Base-by-base conservation (phyloP, 2,113 vertebrate species). In the Ophiodon elongatus region DNA sequence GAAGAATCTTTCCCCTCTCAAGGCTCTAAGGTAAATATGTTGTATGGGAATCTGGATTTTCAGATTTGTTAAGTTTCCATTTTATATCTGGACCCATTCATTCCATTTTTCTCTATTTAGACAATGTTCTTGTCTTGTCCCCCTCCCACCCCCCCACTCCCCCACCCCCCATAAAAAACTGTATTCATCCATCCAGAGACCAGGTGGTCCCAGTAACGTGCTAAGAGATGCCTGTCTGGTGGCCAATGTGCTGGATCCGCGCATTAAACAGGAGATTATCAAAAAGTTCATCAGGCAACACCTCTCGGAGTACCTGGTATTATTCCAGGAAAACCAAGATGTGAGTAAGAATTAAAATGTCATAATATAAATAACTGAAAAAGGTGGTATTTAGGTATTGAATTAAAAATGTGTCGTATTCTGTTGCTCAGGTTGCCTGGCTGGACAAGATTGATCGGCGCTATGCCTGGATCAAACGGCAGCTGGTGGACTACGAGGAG, bases 291-390 rank as follows among this genome's bases (percentile, higher is more conserved):
- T 99, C 91, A 96, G 97, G 76, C 98, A 99, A 63, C 98, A 99
- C 90, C 97, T 99, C 41, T 99, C 97, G 0, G 98, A 99, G 85
- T 99, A 99, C 82, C 94, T 98, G 71, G 97, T 99, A 57, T 97
- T 99, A 45, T 99, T 99, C 94, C 98, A 99, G 93, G 98, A 99
- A 94, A 99, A 99, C 92, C 98, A 99, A 95, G 98, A 99, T 78
- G 98, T 99, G 91, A 97, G 97, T 91, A 11, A 56, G 31, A 70
- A 45, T 33, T 41, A 7, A 1, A 35, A 43, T 27, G 70, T 4
- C 4, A 1, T 45, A 29, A 56, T 23, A 17, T 13, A 27, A 21
- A 43, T 33, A 10, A 0, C 25, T 56, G 23, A 41, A 63, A 71
- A 56, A 14, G 14, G 10, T 45, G 25, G 23, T 60, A 10, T 27